Conservation (phyloP, 2,113 vertebrate genomes). For the Pheucticus melanocephalus region DNA sequence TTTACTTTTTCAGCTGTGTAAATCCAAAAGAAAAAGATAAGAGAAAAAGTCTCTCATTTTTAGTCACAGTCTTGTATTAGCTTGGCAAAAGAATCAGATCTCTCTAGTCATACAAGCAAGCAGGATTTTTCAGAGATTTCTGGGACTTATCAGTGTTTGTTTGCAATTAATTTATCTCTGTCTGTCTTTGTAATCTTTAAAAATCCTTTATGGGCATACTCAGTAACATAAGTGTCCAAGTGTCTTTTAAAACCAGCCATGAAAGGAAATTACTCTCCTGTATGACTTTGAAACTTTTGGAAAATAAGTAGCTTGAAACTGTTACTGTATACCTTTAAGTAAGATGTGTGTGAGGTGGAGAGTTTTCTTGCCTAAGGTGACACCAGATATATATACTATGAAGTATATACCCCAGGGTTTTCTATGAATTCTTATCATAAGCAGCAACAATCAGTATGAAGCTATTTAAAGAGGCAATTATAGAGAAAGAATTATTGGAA, state of each 20-base stretch:
- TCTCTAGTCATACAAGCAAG: neutral
- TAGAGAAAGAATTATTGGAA: slow-evolving; percentile 15
- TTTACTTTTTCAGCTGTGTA: too few relatives aligned
- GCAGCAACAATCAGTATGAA: neutral
- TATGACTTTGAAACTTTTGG: neutral
- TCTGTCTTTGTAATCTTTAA: neutral
- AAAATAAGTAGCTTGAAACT: neutral
- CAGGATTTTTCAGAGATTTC: neutral
- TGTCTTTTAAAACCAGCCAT: neutral
- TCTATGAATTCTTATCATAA: neutral
- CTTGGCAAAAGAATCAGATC: neutral
- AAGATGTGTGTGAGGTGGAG: neutral
- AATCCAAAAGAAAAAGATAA: neutral
- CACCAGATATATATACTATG: neutral
- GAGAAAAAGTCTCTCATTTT: neutral
- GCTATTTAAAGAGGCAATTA: neutral
- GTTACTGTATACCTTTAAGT: neutral
- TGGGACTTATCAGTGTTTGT: neutral
- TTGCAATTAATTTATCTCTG: neutral
- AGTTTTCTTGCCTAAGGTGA: neutral
- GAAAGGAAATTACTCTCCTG: neutral
- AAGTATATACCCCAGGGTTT: neutral
- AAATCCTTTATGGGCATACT: neutral
- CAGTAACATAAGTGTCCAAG: neutral
- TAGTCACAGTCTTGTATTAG: neutral